Base-by-base conservation (phyloP, 1,140 invertebrate genomes). In the Aphidius ervi region DNA sequence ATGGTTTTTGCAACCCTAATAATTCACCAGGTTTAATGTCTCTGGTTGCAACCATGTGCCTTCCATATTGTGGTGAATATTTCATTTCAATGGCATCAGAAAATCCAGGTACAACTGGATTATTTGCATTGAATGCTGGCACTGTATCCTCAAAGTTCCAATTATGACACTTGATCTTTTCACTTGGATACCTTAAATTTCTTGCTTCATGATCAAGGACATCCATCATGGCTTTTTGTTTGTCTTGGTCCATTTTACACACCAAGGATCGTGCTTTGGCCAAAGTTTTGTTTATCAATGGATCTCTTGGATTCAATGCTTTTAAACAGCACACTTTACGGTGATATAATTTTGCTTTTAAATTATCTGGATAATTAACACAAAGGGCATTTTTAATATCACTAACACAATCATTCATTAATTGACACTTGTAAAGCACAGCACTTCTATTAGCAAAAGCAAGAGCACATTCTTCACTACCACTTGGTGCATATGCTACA, bases 1-100 rank as follows among this genome's bases (percentile, higher is more conserved):
- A 95, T 7, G 92, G 88, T 54, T 87, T 82, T 79, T 96, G 94
- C 43, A 87, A 78, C 42, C 87, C 86, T 10, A 96, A 67, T 37
- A 93, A 78, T 76, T 95, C 89, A 1, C 92, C 93, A n/a, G 87
- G 82, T 63, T 76, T 70, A 60, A 91, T 83, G 68, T 89, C 81
- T 60, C 82, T 79, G 23, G 80, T 82, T 3, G 88, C 85, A 37
- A 87, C 73, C 45, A 91, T 74, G 68, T 86, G 85, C 57, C 88
- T 81, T 1, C 89, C 89, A 71, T 84, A 83, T 47, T 79, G 74
- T 61, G 82, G 63, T 42, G 70, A 79, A 61, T 83, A 83, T 16
- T 81, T 73, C 43, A 91, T 75, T 70, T 81, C 75, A 42, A 91
- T 63, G 58, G 83, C 83, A 61, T 82, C 76, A 9, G 84, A 85